Evolutionary conservation across 1,140 invertebrate genomes (phyloP), one percentile per base, ranked within the genome.

Genomic region (Saccostrea glomerata): DNA sequence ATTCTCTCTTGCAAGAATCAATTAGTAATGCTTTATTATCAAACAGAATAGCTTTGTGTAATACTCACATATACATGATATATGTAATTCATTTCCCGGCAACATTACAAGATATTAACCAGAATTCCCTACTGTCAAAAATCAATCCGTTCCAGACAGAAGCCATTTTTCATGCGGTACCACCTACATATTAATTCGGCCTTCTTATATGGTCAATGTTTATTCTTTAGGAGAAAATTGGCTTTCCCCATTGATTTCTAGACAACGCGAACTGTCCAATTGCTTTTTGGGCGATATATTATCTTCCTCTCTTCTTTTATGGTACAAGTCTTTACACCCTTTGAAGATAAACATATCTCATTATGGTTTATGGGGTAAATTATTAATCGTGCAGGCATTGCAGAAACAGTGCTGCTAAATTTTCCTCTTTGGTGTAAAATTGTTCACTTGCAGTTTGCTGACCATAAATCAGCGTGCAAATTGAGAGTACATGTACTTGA

Each of bases 241-340:
- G 30, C 70, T 77, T 23, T 9, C 9, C 30, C 36, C 25, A 77
- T 77, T 77, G 70, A 77, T 77, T 77, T 77, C 58, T 63, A 63
- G 58, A 63, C 9, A 63, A 63, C 17, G n/a, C 17, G 58, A 17
- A 2, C 58, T 20, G 58, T 63, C 58, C 58, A 63, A 63, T 63
- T 63, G 58, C 58, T 63, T 20, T 36, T 63, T 63, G n/a, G 17
- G 58, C 17, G 58, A 20, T 63, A 63, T 63, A 20, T 63, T 63
- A 63, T 63, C 58, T 63, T 17, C 58, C 58, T 17, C 3, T 17
- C 58, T 63, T 63, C 58, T n/a, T 63, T 63, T n/a, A 63, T 63
- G 15, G 58, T 63, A 63, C 15, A 20, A 63, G 58, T 20, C n/a
- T 63, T 63, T 63, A 63, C 58, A 63, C 15, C 17, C 17, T 63